Evolutionary conservation across 2,888 invertebrate species (phyloP).

Genomic region (Pseudoips prasinana): DNA sequence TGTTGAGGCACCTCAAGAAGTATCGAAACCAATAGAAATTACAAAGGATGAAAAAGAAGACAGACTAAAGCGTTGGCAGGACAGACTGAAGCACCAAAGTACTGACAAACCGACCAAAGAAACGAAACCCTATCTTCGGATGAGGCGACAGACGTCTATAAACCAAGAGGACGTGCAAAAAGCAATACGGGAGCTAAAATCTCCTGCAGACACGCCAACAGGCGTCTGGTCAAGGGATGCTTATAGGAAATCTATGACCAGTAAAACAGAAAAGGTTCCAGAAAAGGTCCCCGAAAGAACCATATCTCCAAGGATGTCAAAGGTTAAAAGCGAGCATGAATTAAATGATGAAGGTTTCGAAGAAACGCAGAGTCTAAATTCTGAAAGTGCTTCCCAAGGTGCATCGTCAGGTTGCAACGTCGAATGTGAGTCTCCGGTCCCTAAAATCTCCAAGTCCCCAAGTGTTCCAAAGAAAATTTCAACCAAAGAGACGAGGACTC

Average conservation of each 20-base stretch:
- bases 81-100: conserved; percentile 83
- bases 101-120: conserved; percentile 74
- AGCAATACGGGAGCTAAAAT: conserved; percentile 85
- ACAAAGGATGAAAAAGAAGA: conserved; percentile 81
- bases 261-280: conserved; percentile 48
- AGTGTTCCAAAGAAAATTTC: conserved; percentile 74
- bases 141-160: conserved; percentile 85
- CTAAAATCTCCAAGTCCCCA: conserved; percentile 63
- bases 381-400: conserved; percentile 92
- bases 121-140: conserved; percentile 71
- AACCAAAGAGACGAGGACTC: conserved; percentile 75
- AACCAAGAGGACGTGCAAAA: conserved; percentile 87
- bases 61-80: conserved; percentile 86
- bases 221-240: conserved; percentile 81
- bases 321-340: conserved; percentile 85
- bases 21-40: conserved; percentile 60
- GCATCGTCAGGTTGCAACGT: conserved; percentile 90
- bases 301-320: conserved; percentile 73
- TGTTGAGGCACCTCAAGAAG: conserved; percentile 58
- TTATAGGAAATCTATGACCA: conserved; percentile 60
- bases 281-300: conserved; percentile 60
- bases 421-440: conserved; percentile 80
- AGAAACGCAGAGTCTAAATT: conserved; percentile 93
- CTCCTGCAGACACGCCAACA: conserved; percentile 83
- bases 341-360: conserved; percentile 95